phyloP scores from a whole-genome alignment of 2,113 vertebrate genomes.

The Nettapus auritus region DNA sequence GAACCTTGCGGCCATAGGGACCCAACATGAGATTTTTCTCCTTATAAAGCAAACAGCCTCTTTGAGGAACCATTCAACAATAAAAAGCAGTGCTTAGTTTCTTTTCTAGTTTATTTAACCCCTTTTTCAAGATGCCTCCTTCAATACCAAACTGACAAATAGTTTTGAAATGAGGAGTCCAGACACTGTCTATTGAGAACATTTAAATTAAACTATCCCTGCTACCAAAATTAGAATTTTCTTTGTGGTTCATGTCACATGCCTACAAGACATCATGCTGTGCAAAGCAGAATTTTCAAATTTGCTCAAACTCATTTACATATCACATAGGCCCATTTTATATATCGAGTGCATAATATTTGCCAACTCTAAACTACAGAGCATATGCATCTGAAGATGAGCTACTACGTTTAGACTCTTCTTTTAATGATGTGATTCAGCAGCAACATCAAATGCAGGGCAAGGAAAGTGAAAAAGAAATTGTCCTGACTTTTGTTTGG shows the following conservation, averaged over 20 bases:
- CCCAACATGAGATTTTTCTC: background rate
- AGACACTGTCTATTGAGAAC: background rate
- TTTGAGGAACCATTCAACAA: background rate
- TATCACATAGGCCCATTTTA: background rate
- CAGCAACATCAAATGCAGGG: background rate
- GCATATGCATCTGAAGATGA: background rate
- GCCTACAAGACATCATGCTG: background rate
- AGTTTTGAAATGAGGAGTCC: background rate
- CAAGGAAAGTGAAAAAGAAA: background rate
- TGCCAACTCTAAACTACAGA: background rate
- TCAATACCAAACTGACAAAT: constrained; percentile 26
- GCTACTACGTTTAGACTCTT: background rate
- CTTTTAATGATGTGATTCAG: background rate
- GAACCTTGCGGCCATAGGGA: background rate
- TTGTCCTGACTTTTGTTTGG: background rate
- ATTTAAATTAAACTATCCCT: background rate
- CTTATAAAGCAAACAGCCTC: constrained; percentile 30
- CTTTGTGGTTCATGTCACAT: background rate
- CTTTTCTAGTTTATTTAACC: constrained; percentile 10
- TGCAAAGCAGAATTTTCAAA: background rate
- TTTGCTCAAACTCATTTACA: background rate
- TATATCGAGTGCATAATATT: background rate
- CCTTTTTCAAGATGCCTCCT: background rate
- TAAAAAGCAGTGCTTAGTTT: constrained; percentile 49
- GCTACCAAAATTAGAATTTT: background rate